Evolutionary conservation across 1,140 invertebrate genomes (phyloP).

Genomic region (Araneus ventricosus): DNA sequence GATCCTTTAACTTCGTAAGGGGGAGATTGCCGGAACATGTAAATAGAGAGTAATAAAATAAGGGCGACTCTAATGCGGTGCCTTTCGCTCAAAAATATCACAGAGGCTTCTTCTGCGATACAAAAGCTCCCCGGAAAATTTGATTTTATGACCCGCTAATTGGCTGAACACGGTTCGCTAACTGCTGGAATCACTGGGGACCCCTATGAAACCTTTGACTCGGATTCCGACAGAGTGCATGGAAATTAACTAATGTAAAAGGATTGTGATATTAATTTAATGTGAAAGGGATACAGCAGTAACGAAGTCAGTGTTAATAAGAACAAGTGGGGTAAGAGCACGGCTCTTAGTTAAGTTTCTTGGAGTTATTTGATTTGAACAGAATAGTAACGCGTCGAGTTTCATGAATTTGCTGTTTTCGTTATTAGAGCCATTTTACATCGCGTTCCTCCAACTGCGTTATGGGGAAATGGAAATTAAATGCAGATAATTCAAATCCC

Average conservation of each 20-base stretch:
- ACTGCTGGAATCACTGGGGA: neutral
- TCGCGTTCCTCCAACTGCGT: too few species aligned
- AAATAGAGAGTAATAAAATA: constrained; percentile 71
- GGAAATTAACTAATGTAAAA: constrained; percentile 16
- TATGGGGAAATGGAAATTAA: neutral
- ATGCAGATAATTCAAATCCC: neutral
- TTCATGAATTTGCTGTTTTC: neutral
- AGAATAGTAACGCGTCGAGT: neutral
- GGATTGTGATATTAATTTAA: constrained; percentile 26
- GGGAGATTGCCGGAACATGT: constrained; percentile 43
- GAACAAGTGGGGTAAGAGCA: neutral
- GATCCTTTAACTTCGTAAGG: constrained; percentile 60
- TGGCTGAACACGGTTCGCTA: constrained; percentile 35
- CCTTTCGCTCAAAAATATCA: constrained; percentile 52
- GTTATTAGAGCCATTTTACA: too few species aligned
- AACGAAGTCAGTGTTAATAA: neutral
- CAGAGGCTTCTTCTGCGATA: constrained; percentile 1
- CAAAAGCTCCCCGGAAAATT: constrained; percentile 37
- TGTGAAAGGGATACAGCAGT: neutral
- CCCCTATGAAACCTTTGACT: neutral
- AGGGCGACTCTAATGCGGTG: constrained; percentile 44
- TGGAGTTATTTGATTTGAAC: neutral
- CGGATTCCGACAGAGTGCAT: neutral
- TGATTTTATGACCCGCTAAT: constrained; percentile 62
- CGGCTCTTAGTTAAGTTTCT: neutral